Percentiles rank a stretch among this genome's conserved stretches.
Conservation (phyloP, 1,140 invertebrate species). For the Eupristina koningsbergeri region DNA sequence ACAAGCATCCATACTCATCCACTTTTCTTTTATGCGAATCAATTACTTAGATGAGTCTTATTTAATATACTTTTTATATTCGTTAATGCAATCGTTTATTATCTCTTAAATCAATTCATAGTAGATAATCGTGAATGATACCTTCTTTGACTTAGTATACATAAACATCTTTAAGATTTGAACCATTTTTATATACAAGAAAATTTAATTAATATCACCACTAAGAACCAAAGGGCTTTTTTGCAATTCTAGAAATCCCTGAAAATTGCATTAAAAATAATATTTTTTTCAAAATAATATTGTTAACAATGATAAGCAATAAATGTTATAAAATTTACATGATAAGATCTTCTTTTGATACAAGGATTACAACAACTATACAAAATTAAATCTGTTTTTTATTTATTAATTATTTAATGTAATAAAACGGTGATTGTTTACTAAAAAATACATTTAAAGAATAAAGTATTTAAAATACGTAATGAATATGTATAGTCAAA, state of each 20-base stretch:
- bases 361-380: no score
- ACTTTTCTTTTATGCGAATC: constrained; percentile 1
- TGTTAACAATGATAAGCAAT: neutral
- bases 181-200: neutral
- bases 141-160: neutral
- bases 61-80: constrained; percentile 2
- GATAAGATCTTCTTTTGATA: neutral
- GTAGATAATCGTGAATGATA: neutral
- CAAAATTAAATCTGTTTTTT: no score
- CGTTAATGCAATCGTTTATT: neutral
- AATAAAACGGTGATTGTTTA: no score
- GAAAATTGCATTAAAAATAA: neutral
- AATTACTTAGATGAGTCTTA: constrained; percentile 21
- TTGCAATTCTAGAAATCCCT: neutral
- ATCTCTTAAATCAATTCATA: neutral
- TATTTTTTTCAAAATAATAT: neutral
- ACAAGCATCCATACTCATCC: constrained; percentile 19
- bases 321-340: neutral
- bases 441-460: no score
- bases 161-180: neutral
- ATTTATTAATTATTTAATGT: no score
- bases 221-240: neutral
- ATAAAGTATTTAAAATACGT: no score
- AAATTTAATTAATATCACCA: neutral
- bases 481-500: no score